A percentile compares a stretch with the other conserved stretches of the same genome.
Conservation (phyloP, 2,113 vertebrate species). For the Colius striatus region DNA sequence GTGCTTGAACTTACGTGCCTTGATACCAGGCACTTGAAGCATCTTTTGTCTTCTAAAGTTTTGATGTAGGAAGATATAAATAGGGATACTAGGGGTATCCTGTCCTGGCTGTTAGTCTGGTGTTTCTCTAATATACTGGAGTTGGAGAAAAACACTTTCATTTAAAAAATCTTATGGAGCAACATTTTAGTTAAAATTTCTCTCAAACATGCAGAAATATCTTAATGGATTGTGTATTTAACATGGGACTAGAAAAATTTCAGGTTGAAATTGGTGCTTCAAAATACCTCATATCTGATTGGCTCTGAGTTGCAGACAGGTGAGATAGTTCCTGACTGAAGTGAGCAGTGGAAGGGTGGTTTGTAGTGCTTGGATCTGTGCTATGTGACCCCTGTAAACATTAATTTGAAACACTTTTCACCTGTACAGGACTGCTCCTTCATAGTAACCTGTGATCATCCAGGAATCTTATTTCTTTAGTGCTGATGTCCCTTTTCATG, state of each 20-base stretch:
- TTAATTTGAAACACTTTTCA: not conserved
- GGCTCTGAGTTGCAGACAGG: not conserved
- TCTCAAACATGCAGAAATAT: not conserved
- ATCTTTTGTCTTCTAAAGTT: not conserved
- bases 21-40: not conserved
- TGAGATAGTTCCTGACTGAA: not conserved
- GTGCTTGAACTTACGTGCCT: not conserved
- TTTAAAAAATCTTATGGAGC: not conserved
- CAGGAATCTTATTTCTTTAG: not conserved
- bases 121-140: not conserved
- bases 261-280: not conserved
- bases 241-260: not conserved
- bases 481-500: not conserved
- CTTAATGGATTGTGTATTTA: not conserved
- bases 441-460: not conserved
- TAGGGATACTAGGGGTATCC: not conserved
- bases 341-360: not conserved
- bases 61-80: not conserved
- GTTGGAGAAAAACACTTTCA: not conserved
- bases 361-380: not conserved
- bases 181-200: not conserved
- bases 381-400: not conserved
- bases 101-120: not conserved
- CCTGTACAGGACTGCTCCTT: not conserved
- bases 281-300: accelerated